These are phyloP conservation scores for Cephonodes hylas DNA, from an alignment of 2,888 invertebrate species.

Conservation along the genomic window DNA sequence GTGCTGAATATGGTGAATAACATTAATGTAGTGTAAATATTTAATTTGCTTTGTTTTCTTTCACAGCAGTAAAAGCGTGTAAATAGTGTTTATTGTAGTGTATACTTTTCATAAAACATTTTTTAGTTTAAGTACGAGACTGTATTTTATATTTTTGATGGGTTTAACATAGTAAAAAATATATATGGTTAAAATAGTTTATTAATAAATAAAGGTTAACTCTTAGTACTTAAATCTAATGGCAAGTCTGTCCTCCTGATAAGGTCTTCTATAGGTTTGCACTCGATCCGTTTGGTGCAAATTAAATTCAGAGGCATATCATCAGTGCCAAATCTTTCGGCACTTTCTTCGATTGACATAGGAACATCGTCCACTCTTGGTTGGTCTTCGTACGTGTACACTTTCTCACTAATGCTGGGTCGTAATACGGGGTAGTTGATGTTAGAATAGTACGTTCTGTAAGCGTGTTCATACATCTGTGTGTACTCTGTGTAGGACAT, in stretches of 20 bases:
- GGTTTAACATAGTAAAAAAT: background rate
- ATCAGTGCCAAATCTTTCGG: constrained; percentile 32
- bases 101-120: background rate
- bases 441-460: constrained; percentile 62
- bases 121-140: background rate
- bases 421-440: constrained; percentile 55
- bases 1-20: constrained; percentile 61
- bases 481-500: constrained; percentile 70
- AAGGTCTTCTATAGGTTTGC: constrained; percentile 62
- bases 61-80: background rate
- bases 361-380: constrained; percentile 40
- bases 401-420: constrained; percentile 55
- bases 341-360: constrained; percentile 29
- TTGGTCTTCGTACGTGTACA: constrained; percentile 51
- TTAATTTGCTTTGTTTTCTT: constrained; percentile 26
- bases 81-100: background rate
- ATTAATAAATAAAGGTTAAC: constrained; percentile 50
- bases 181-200: background rate
- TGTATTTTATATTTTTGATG: background rate
- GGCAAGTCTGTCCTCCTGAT: constrained; percentile 77
- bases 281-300: constrained; percentile 60
- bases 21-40: constrained; percentile 42
- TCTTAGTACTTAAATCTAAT: constrained; percentile 83
- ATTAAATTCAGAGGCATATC: constrained; percentile 72
- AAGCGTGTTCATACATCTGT: constrained; percentile 72